Percentiles rank a stretch among this genome's conserved stretches.
Evolutionary conservation across 2,797 vertebrate genomes (phyloP).

Genomic region (Etheostoma perlongum): DNA sequence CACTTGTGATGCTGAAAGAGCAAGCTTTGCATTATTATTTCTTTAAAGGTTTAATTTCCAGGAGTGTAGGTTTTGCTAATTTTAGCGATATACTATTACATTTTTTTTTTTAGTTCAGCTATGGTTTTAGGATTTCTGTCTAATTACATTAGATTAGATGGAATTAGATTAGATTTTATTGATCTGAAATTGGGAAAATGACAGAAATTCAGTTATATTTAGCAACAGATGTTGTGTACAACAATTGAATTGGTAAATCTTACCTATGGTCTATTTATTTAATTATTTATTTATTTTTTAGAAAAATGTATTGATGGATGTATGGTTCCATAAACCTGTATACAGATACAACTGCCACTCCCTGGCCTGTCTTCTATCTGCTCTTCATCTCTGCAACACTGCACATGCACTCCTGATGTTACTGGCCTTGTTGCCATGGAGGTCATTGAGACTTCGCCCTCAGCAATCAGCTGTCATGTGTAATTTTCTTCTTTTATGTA

Average conservation of each 20-base stretch:
- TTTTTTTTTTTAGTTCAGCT: background rate
- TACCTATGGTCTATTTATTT: too few species aligned
- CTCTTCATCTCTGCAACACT: conserved; percentile 25
- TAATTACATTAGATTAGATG: too few species aligned
- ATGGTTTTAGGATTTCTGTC: background rate
- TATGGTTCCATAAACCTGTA: background rate
- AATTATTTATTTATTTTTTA: background rate
- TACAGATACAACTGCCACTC: too few species aligned
- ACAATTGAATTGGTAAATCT: background rate
- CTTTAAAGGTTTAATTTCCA: background rate
- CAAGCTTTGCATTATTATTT: background rate
- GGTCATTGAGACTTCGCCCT: conserved; percentile 10
- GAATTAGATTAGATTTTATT: too few species aligned
- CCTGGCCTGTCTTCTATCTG: background rate
- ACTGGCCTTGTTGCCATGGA: conserved; percentile 42
- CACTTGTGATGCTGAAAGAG: background rate
- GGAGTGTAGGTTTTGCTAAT: background rate
- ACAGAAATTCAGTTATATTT: too few species aligned
- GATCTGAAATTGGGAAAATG: too few species aligned
- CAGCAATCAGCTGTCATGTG: background rate
- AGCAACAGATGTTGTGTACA: background rate
- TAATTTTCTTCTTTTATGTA: conserved; percentile 1
- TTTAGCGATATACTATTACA: background rate
- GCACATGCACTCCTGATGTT: conserved; percentile 9
- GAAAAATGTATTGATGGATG: background rate